Conservation (phyloP, 2,113 vertebrate species). For the Equus przewalskii region DNA sequence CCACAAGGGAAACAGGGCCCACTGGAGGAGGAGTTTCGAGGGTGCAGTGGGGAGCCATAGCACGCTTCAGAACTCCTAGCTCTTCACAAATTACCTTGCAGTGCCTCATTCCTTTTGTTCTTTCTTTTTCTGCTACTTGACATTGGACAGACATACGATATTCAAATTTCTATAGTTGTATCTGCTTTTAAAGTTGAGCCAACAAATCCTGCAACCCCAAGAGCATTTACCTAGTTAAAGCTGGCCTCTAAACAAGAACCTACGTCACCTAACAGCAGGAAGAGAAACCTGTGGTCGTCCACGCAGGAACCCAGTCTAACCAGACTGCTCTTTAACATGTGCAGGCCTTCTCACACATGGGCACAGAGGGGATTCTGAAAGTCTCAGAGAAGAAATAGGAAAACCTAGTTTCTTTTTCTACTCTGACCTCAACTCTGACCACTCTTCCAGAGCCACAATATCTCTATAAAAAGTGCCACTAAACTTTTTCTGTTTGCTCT, state of each 20-base stretch:
- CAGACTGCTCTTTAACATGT: not conserved
- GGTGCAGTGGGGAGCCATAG: not conserved
- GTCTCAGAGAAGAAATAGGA: not conserved
- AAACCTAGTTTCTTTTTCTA: not conserved
- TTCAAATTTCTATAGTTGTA: not conserved
- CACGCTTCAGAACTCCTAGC: not conserved
- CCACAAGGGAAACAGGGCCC: not conserved
- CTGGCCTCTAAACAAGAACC: not conserved
- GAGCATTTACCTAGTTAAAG: not conserved
- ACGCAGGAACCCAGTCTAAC: not conserved
- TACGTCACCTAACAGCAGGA: not conserved
- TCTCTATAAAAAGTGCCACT: not conserved
- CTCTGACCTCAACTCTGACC: not conserved
- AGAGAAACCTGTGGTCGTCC: not conserved
- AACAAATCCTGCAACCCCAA: not conserved
- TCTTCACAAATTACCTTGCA: not conserved
- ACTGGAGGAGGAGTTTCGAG: not conserved
- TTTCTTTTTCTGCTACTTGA: slow-evolving; percentile 7
- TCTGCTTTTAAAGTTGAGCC: not conserved
- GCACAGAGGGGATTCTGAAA: not conserved
- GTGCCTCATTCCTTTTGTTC: not conserved
- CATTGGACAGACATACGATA: not conserved
- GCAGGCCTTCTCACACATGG: not conserved
- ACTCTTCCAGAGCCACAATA: not conserved
- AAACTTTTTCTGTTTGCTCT: not conserved